These are phyloP conservation scores for Ypsolopha scabrella DNA, from an alignment of 2,888 invertebrate genomes.

Conservation along the genomic window DNA sequence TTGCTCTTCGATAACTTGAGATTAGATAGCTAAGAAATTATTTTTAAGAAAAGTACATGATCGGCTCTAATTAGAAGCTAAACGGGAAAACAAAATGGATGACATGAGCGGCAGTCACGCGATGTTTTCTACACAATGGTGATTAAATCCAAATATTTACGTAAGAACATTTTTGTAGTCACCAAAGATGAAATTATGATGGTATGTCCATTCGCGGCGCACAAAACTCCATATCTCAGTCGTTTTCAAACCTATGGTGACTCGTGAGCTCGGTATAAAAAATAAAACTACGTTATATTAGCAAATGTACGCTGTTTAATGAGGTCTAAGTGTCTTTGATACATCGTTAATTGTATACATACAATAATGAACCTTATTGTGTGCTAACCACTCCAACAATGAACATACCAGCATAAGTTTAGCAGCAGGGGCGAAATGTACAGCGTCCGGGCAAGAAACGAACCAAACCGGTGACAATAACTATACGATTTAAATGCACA, in stretches of 20 bases:
- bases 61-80: too few relatives aligned
- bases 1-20: slow-evolving; percentile 23
- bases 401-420: slow-evolving; percentile 60
- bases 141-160: too few relatives aligned
- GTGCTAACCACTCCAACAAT: slow-evolving; percentile 29
- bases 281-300: slow-evolving; percentile 56
- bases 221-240: slow-evolving; percentile 1
- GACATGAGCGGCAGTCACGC: too few relatives aligned
- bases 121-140: too few relatives aligned
- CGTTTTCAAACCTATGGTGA: slow-evolving; percentile 21
- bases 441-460: slow-evolving; percentile 21
- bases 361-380: slow-evolving; percentile 22
- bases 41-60: too few relatives aligned
- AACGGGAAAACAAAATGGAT: too few relatives aligned
- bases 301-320: slow-evolving; percentile 61
- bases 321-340: slow-evolving; percentile 52
- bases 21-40: too few relatives aligned
- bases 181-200: slow-evolving; percentile 34
- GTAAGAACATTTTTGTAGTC: slow-evolving; percentile 15
- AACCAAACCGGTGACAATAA: slow-evolving; percentile 11
- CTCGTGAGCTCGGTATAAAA: slow-evolving; percentile 19
- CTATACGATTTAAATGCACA: slow-evolving; percentile 11
- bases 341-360: slow-evolving; percentile 35
- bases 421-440: slow-evolving; percentile 15
- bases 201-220: slow-evolving; percentile 51